Conservation (phyloP, 2,113 vertebrate species). For the Micromys minutus region DNA sequence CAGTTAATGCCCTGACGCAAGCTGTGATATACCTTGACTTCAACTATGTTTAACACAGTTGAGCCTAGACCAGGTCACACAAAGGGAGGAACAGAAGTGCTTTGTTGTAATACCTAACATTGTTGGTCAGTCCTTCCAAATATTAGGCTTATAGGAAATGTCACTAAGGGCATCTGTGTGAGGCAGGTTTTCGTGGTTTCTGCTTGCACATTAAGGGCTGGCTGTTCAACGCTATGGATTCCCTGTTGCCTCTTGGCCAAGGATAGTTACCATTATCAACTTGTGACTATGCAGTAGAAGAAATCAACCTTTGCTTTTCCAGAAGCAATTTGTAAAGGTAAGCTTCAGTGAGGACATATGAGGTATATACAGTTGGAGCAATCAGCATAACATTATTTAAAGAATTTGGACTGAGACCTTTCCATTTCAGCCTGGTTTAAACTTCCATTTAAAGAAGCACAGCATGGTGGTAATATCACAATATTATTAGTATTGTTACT, state of each 20-base stretch:
- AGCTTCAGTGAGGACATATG: background rate
- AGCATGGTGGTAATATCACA: background rate
- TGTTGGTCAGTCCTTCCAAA: background rate
- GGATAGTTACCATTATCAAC: background rate
- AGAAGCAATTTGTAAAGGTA: slow-evolving; percentile 16
- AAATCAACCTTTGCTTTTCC: background rate
- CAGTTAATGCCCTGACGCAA: background rate
- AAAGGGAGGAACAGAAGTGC: background rate
- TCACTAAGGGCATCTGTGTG: background rate
- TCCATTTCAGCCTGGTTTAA: background rate
- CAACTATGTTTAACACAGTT: background rate
- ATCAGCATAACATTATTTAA: slow-evolving; percentile 8
- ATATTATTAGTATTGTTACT: background rate
- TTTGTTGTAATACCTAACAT: background rate
- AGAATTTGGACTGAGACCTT: background rate
- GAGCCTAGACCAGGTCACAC: background rate
- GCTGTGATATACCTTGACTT: background rate
- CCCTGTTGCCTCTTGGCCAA: background rate
- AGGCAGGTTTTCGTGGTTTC: background rate
- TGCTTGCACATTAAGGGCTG: background rate
- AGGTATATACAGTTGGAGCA: background rate
- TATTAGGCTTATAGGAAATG: background rate
- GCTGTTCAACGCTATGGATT: background rate
- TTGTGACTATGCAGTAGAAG: too few species aligned
- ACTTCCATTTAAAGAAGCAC: background rate